Base-by-base conservation (phyloP, 2,888 invertebrate genomes). In the Gastracanthus pulcherrimus region DNA sequence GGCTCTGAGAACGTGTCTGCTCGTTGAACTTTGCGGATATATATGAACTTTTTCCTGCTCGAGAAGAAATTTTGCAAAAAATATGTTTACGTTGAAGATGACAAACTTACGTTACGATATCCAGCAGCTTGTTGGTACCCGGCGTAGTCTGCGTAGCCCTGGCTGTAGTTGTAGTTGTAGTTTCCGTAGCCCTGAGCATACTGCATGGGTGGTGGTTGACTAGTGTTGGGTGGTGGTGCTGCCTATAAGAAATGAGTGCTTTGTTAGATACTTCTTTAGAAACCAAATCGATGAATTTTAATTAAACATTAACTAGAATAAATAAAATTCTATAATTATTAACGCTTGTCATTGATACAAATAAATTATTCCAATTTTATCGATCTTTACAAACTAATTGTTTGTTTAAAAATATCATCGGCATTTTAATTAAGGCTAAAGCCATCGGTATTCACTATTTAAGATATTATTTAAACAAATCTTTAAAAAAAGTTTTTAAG, bases 101-200 rank as follows among this genome's bases (percentile, higher is more conserved):
- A 67, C 11, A 3, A 79, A 91, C 91, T 91, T 88, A 91, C 91
- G 84, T 89, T 91, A 78, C 90, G 87, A 84, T 91, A 91, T 62
- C 87, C 87, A 9, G 88, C 29, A 0, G 90, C 85, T 79, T 89
- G 91, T 48, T 89, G 90, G 71, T 91, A 91, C 4, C 72, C 71
- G 58, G 38, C 41, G 48, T 81, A 83, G 13, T 83, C 81, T 80
- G 86, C 83, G 76, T 91, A 91, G 84, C 89, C 89, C 58, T 91
- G 91, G 34, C 87, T 84, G 76, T 89, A 89, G 77, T 91, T 91
- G 84, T 90, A 90, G 84, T 89, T 90, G 80, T 90, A 90, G 83
- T 90, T 90, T 80, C 89, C 89, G 80, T 91, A 91, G 29, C 89
- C 89, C 45, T 86, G 90, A 70, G 87, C 88, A 76, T 91, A 91